Base-by-base conservation (phyloP, 37 sponge, comb jelly and placozoan species). In the Theonella swinhoei region DNA sequence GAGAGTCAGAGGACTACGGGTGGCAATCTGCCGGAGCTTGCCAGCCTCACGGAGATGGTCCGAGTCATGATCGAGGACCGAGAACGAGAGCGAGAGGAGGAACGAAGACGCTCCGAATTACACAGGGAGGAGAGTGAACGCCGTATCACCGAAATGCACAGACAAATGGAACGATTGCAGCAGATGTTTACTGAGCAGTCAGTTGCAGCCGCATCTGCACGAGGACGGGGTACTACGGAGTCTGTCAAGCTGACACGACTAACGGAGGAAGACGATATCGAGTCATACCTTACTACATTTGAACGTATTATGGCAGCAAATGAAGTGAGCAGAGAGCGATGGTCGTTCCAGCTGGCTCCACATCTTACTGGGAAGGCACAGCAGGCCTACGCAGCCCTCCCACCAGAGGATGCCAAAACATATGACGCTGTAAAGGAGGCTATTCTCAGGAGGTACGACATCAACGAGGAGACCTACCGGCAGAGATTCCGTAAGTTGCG, bases 321-420 rank as follows among this genome's bases (percentile, higher is more conserved):
- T 40, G 66, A 62, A 14, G 31, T 83, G 9, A 20, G 19, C 9
- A 0, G 23, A 30, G 71, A 22, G 35, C 62, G 47, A 39, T 85
- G 78, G 85, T 62, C 61, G 1, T 47, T 33, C 25, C 36, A 42
- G 60, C 59, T 85, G 22, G 85, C 85, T 29, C 77, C 77, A 0
- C 54, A 76, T 54, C 47, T 84, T 1, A 73, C 75, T 39, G 75
- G 83, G 34, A 73, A 63, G 42, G 86, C 86, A 3, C 78, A 70
- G 71, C 79, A 58, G 32, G 86, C 78, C 22, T 85, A 78, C 47
- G 78, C 86, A 14, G 85, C 85, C 38, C 19, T 85, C 43, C 9
- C 36, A 20, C 24, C 60, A 2, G 85, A 66, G 7, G 85, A 76
- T 23, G 69, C 78, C 32, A 24, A 42, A 26, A 47, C 35, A 25